Conservation (phyloP, 2,888 invertebrate genomes). For the Drosophila quasianomalipes region DNA sequence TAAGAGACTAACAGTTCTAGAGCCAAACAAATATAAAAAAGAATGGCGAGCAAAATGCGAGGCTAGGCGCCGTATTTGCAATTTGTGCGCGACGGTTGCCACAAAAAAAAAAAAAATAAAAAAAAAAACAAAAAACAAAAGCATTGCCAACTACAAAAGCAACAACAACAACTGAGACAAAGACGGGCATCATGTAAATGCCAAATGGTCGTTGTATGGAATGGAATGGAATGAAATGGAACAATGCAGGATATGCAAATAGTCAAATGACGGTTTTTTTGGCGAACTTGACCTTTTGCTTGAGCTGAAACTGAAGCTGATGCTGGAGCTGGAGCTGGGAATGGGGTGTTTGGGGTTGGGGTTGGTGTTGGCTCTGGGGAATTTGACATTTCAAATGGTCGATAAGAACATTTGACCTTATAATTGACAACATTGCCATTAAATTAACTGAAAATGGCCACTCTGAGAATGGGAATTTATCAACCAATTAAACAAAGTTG, state of each 20-base stretch:
- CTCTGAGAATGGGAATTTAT: background rate
- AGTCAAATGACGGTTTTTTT: conserved; percentile 30
- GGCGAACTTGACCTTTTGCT: conserved; percentile 43
- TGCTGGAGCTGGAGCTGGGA: too few species aligned
- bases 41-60: conserved; percentile 47
- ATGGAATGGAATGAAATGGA: conserved; percentile 7
- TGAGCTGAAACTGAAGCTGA: background rate
- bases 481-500: background rate
- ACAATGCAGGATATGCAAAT: conserved; percentile 54
- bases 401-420: conserved; percentile 8
- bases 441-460: conserved; percentile 9
- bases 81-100: conserved; percentile 69
- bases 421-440: conserved; percentile 6
- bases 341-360: background rate
- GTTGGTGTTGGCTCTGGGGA: background rate
- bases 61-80: conserved; percentile 66
- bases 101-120: conserved; percentile 39
- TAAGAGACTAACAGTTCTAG: background rate
- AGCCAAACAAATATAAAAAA: conserved; percentile 18
- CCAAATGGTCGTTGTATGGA: conserved; percentile 37
- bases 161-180: conserved; percentile 26
- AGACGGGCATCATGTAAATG: conserved; percentile 47
- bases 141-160: conserved; percentile 33
- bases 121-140: conserved; percentile 5
- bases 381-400: conserved; percentile 10